A percentile compares a stretch with the other conserved stretches of the same genome.
Conservation (phyloP, 1,140 invertebrate species). For the Sweltsa coloradensis region DNA sequence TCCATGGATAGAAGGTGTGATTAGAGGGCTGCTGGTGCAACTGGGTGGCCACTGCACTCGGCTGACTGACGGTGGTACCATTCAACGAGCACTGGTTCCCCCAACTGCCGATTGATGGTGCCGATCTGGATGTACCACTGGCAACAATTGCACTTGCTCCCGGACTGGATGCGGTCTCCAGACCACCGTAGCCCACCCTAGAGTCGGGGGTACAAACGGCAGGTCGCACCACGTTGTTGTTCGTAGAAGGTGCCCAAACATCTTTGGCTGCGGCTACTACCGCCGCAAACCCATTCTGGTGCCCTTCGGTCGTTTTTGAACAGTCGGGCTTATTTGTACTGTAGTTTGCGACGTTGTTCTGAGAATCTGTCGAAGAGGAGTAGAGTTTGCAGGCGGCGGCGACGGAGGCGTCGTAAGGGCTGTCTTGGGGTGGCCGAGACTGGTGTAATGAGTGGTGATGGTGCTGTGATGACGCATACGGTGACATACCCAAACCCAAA, state of each 20-base stretch:
- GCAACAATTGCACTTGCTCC: conserved; percentile 45
- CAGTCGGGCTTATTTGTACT: conserved; percentile 28
- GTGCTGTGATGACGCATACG: conserved; percentile 58
- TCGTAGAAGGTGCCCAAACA: conserved; percentile 34
- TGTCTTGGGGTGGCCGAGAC: conserved; percentile 69
- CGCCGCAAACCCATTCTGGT: conserved; percentile 53
- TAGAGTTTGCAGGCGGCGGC: conserved; percentile 75
- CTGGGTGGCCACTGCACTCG: conserved; percentile 53
- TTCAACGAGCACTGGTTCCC: conserved; percentile 73
- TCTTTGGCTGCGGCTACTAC: conserved; percentile 48
- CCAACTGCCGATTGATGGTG: conserved; percentile 42
- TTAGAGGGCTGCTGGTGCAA: conserved; percentile 70
- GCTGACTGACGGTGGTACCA: conserved; percentile 52
- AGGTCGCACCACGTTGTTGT: conserved; percentile 49
- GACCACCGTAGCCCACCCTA: conserved; percentile 55
- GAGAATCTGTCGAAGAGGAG: conserved; percentile 49
- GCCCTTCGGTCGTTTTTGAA: conserved; percentile 25
- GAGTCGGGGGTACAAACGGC: conserved; percentile 78
- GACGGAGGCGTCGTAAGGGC: conserved; percentile 77
- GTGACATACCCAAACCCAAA: conserved; percentile 69
- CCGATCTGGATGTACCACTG: conserved; percentile 39
- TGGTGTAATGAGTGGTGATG: conserved; percentile 66
- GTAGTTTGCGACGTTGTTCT: conserved; percentile 43
- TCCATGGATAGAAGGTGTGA: conserved; percentile 95
- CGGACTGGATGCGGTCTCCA: conserved; percentile 61